These are phyloP conservation scores for Eunapius fragilis DNA, from an alignment of 37 sponge, comb jelly and placozoan genomes.

Conservation along the genomic window DNA sequence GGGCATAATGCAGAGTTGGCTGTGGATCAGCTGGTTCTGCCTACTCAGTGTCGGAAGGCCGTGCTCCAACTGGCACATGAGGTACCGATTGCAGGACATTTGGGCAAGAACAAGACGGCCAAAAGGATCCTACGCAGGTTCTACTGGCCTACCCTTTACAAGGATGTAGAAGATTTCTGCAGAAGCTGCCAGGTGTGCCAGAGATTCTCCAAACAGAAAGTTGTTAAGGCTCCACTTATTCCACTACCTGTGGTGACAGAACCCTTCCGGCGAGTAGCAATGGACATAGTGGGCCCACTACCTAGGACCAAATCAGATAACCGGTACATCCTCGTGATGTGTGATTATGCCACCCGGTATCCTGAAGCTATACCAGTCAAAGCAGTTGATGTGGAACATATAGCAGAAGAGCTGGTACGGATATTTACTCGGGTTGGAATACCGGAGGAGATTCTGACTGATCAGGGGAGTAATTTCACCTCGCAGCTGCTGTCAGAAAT, in stretches of 20 bases:
- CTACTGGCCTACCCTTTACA: conserved; percentile 37
- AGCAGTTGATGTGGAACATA: conserved; percentile 11
- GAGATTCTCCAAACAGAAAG: not conserved
- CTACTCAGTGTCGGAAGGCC: not conserved
- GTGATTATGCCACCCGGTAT: conserved; percentile 41
- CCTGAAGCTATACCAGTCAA: conserved; percentile 48
- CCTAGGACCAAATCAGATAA: conserved; percentile 13
- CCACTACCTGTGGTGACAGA: conserved; percentile 19
- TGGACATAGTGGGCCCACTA: conserved; percentile 34
- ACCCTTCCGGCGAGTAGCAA: conserved; percentile 10
- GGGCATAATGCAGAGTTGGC: not conserved
- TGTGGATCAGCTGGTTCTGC: conserved; percentile 40
- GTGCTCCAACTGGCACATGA: conserved; percentile 11
- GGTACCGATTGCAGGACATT: not conserved
- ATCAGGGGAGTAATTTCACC: conserved; percentile 37
- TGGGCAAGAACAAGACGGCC: conserved; percentile 7
- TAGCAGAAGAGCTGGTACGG: conserved; percentile 32
- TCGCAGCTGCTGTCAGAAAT: conserved; percentile 25
- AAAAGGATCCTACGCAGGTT: conserved; percentile 10
- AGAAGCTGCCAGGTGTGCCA: conserved; percentile 15
- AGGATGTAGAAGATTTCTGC: conserved; percentile 32
- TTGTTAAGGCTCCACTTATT: conserved; percentile 17
- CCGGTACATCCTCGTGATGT: conserved; percentile 13
- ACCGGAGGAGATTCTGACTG: conserved; percentile 29
- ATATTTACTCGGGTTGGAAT: conserved; percentile 30